These are phyloP conservation scores for Prosopocoilus inquinatus DNA, from an alignment of 2,888 invertebrate species.

Conservation along the genomic window DNA sequence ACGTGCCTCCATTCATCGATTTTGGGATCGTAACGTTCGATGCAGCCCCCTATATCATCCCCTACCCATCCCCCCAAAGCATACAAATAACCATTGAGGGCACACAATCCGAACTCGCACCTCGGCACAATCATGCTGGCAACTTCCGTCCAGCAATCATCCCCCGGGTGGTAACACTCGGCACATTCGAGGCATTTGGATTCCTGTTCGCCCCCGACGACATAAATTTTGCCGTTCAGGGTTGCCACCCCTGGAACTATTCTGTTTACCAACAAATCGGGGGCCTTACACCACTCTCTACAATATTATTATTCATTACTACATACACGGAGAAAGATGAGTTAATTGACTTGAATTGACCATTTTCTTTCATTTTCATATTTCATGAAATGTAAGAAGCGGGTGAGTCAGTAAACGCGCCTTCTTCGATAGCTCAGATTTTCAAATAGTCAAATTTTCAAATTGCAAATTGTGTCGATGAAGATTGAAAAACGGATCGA, in stretches of 20 bases:
- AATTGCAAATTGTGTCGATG: no score
- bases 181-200: slow-evolving; percentile 86
- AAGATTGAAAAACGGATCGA: no score
- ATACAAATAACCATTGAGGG: slow-evolving; percentile 77
- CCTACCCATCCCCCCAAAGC: slow-evolving; percentile 95
- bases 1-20: slow-evolving; percentile 74
- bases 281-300: slow-evolving; percentile 78
- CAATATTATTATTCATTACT: no score
- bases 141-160: slow-evolving; percentile 41
- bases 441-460: no score
- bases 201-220: slow-evolving; percentile 89
- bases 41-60: slow-evolving; percentile 82
- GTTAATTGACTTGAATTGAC: no score
- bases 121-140: slow-evolving; percentile 78
- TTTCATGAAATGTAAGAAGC: no score
- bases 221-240: slow-evolving; percentile 82
- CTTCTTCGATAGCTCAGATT: no score
- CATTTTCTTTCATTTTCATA: no score
- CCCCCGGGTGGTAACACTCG: slow-evolving; percentile 72
- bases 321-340: no score
- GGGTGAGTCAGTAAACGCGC: no score
- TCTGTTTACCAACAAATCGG: slow-evolving; percentile 79
- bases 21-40: slow-evolving; percentile 83
- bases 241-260: slow-evolving; percentile 84
- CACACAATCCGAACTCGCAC: slow-evolving; percentile 87